A percentile compares a stretch with the other conserved stretches of the same genome.
phyloP scores from a whole-genome alignment of 2,797 vertebrate genomes.

The Micromesistius poutassou region DNA sequence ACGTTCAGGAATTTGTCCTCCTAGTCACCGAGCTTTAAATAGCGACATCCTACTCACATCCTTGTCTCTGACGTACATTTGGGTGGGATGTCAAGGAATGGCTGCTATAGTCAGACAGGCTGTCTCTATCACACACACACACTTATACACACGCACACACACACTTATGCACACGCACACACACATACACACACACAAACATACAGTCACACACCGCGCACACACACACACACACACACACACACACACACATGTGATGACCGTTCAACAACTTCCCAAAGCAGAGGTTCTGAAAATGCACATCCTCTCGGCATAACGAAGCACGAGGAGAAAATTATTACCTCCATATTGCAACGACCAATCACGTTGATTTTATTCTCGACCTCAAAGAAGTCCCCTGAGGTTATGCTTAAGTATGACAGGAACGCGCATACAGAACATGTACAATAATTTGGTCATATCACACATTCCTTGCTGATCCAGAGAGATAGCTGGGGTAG shows the following conservation, averaged over 20 bases:
- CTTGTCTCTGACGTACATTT: conserved; percentile 30
- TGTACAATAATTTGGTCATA: background rate
- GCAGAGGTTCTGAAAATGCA: background rate
- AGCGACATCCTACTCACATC: conserved; percentile 52
- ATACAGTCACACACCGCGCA: conserved; percentile 4
- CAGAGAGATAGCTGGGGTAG: background rate
- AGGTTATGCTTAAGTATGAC: background rate
- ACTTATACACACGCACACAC: conserved; percentile 15
- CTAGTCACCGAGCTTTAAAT: conserved; percentile 33
- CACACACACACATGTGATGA: conserved; percentile 1
- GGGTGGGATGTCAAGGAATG: conserved; percentile 31
- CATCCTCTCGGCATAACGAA: background rate
- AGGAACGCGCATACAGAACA: background rate
- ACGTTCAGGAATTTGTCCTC: background rate
- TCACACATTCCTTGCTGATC: background rate
- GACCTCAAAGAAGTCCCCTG: background rate
- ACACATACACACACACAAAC: too few species aligned
- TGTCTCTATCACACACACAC: conserved; percentile 4
- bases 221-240: conserved; percentile 15
- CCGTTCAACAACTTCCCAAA: background rate
- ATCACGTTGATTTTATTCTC: background rate
- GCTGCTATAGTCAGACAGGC: conserved; percentile 12
- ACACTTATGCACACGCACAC: background rate
- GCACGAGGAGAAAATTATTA: background rate
- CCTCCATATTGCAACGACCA: background rate